Evolutionary conservation across 2,797 vertebrate species (phyloP), one percentile per base, ranked within the genome.

Genomic region (Chrosomus eos): DNA sequence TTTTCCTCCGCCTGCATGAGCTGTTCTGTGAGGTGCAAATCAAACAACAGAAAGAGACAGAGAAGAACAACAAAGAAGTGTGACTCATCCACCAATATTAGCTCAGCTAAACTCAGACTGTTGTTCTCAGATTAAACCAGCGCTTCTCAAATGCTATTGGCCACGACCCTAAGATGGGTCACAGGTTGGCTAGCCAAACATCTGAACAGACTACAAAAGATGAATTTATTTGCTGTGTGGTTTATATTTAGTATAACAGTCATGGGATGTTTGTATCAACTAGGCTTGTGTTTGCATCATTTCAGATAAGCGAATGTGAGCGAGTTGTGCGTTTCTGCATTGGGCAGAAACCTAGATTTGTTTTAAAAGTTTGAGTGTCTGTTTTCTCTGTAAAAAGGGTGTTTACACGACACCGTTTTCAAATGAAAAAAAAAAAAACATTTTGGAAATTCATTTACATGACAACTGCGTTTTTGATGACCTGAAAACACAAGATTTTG

Each of bases 1-100:
- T 95, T 96, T 88, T 96, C 93, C 85, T 97, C 96, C 21, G 93
- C 91, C 88, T 93, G 92, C 91, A 96, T 96, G 82, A 97, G 93
- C 85, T 89, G 87, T n/a, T 86, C 96, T 96, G 80, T 10, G 31
- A 36, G 45, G 53, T 7, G 40, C 7, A 71, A 75, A 88, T 87
- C 71, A 86, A 60, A 76, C 51, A 72, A 23, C 43, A 85, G 58
- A 79, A 62, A 77, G n/a, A 83, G 53, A 48, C 67, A 75, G 73
- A 80, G 48, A 71, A 76, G 26, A 43, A 60, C 21, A 67, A 78
- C 33, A 88, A 21, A 80, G 67, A 74, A 36, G 38, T 13, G 58
- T 87, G 74, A 85, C 28, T 80, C 78, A 68, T 82, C 58, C 73
- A 36, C 23, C 7, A n/a, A 51, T 38, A n/a, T 80, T 78, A 87